Evolutionary conservation across 2,888 invertebrate genomes (phyloP).

Genomic region (Odiellus spinosus): DNA sequence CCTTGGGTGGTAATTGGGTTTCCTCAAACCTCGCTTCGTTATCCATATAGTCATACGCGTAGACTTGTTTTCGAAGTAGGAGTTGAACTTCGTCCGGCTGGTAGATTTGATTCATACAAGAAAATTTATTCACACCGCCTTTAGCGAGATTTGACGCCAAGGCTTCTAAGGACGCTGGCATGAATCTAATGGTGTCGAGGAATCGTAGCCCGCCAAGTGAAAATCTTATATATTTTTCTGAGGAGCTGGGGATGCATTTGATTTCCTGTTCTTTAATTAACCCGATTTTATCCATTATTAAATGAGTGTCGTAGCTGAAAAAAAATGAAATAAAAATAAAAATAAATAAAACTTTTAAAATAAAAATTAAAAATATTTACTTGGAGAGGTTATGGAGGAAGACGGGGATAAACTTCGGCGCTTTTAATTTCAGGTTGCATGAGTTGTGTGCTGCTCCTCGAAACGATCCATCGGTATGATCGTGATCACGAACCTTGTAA

Average conservation of each 20-base stretch:
- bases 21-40: constrained; percentile 19
- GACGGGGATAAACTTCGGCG: too few species aligned
- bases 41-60: constrained; percentile 24
- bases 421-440: too few species aligned
- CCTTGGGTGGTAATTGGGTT: constrained; percentile 14
- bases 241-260: neutral
- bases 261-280: neutral
- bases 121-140: neutral
- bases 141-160: neutral
- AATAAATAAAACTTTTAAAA: too few species aligned
- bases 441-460: too few species aligned
- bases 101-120: neutral
- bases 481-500: too few species aligned
- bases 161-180: constrained; percentile 1
- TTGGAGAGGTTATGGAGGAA: too few species aligned
- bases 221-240: neutral
- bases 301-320: constrained; percentile 1
- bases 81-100: neutral
- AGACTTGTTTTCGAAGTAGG: constrained; percentile 20
- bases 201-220: neutral
- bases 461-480: too few species aligned
- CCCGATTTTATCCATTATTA: neutral
- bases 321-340: too few species aligned
- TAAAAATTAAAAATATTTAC: too few species aligned
- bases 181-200: constrained; percentile 1